phyloP scores from a whole-genome alignment of 2,888 invertebrate species.

The Drosophila subquinaria region DNA sequence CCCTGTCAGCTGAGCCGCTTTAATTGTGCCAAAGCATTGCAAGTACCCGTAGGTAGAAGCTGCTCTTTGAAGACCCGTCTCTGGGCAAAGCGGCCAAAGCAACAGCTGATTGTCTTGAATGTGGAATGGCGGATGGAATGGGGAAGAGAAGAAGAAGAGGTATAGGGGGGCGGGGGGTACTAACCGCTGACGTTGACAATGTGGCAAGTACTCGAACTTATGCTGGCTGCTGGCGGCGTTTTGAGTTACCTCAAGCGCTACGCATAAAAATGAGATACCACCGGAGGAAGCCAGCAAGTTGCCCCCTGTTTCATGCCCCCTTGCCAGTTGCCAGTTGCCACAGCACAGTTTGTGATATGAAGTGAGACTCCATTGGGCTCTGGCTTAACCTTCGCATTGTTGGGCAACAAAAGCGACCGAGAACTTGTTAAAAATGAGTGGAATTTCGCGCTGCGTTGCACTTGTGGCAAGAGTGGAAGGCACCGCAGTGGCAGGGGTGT shows the following conservation, averaged over 20 bases:
- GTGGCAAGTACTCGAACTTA: constrained; percentile 54
- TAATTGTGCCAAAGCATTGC: constrained; percentile 77
- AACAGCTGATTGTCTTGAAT: constrained; percentile 70
- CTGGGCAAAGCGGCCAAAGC: constrained; percentile 27
- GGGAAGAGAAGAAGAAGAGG: not conserved
- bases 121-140: not conserved
- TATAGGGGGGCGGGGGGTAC: not conserved
- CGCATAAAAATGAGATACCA: constrained; percentile 55
- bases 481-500: constrained; percentile 12
- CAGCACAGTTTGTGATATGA: constrained; percentile 58
- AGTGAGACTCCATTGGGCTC: constrained; percentile 49
- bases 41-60: constrained; percentile 74
- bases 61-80: constrained; percentile 59
- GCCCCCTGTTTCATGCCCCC: constrained; percentile 1
- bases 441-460: constrained; percentile 83
- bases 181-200: constrained; percentile 72
- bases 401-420: constrained; percentile 75
- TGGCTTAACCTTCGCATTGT: constrained; percentile 76
- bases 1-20: constrained; percentile 57
- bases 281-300: constrained; percentile 35
- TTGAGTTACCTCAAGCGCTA: constrained; percentile 70
- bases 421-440: constrained; percentile 81
- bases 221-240: constrained; percentile 70
- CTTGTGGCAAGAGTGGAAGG: constrained; percentile 47
- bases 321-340: too few species aligned